Evolutionary conservation across 2,113 vertebrate genomes (phyloP).

Genomic region (Laterallus jamaicensis): DNA sequence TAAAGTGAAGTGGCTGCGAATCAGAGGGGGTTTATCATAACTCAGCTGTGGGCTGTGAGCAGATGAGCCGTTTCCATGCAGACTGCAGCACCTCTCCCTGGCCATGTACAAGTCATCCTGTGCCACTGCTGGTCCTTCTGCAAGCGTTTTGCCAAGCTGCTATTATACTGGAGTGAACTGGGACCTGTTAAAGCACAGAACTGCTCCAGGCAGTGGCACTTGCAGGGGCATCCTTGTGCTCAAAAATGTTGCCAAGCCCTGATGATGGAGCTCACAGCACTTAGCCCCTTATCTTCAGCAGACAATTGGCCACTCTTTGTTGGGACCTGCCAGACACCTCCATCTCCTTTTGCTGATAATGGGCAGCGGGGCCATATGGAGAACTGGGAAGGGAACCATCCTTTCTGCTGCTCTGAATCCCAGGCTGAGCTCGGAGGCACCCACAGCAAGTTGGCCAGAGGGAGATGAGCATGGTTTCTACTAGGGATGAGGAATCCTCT

Average conservation of each 20-base stretch:
- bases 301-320: fast-evolving
- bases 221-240: not conserved
- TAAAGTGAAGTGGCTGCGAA: not conserved
- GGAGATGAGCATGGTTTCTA: not conserved
- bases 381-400: not conserved
- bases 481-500: not conserved
- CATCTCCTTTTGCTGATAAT: not conserved
- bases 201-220: not conserved
- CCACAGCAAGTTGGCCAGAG: not conserved
- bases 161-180: not conserved
- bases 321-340: not conserved
- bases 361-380: not conserved
- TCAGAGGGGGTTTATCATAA: not conserved
- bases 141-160: not conserved
- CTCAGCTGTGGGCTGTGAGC: fast-evolving
- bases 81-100: not conserved
- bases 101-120: not conserved
- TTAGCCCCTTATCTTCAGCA: not conserved
- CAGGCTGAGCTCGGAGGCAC: not conserved
- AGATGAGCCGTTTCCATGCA: fast-evolving
- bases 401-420: not conserved
- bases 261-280: fast-evolving
- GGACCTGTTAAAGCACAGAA: not conserved
- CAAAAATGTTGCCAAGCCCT: not conserved
- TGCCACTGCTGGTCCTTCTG: not conserved